Base-by-base conservation (phyloP, 2,113 vertebrate species). In the Micromys minutus region DNA sequence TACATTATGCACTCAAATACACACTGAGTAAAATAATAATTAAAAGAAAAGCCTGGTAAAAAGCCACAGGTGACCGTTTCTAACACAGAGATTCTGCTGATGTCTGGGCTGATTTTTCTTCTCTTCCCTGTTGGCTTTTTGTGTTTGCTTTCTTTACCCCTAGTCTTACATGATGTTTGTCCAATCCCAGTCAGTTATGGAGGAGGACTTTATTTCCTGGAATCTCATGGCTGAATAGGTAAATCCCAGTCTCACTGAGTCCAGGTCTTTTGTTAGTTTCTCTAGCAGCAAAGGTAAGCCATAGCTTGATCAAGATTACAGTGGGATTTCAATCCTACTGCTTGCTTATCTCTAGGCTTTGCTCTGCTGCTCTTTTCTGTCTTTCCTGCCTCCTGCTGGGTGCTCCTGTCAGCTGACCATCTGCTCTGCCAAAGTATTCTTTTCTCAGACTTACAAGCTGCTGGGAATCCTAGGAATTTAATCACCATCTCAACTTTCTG, bases 91-190 rank as follows among this genome's bases (percentile, higher is more conserved):
- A 29, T 45, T 87, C 31, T 90, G 31, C 74, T 93, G 29, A 34
- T 61, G 45, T 87, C 74, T 93, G 19, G 19, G 39, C 34, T 94
- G 65, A 85, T 39, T 59, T 95, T 80, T 87, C 87, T 74, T 47
- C 34, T 57, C 26, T 19, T 63, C 17, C 45, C 15, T 45, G 29
- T 29, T 36, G n/a, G 52, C 36, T 55, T 79, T 61, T 81, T 19
- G 8, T 13, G 8, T 50, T 74, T 11, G 19, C 34, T 61, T 72
- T n/a, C 47, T 47, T 52, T 61, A 59, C 31, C 8, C 22, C 59
- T 77, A 12, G 29, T 86, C 42, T 61, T 77, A n/a, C 17, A 63
- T 17, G 22, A 24, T 79, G 5, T 19, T 90, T 72, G 15, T 80
- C 65, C 5, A 39, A 31, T 31, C 39, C 10, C 85, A 15, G 10